These are phyloP conservation scores for Heteromormyrus szaboi DNA, from an alignment of 2,797 vertebrate species.

Conservation along the genomic window DNA sequence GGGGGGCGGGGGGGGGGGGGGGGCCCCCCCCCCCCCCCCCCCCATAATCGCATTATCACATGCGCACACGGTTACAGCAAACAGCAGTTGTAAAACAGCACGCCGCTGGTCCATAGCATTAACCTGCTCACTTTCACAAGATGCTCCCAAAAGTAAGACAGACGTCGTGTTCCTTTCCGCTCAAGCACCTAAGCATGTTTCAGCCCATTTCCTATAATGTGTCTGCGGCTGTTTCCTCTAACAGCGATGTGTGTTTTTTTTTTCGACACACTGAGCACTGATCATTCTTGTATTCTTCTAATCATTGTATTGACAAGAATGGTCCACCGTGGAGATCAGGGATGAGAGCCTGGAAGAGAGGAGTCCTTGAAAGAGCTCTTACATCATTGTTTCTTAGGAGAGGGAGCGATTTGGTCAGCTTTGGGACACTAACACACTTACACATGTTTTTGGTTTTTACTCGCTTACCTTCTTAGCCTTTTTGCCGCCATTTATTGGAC, in stretches of 20 bases:
- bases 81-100: neutral
- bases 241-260: neutral
- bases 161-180: neutral
- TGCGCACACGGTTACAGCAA: neutral
- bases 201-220: neutral
- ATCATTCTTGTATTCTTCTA: neutral
- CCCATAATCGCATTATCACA: neutral
- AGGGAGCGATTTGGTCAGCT: neutral
- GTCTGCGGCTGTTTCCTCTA: neutral
- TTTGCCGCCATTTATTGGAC: neutral
- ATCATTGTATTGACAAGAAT: neutral
- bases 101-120: neutral
- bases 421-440: neutral
- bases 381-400: neutral
- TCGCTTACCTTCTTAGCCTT: neutral
- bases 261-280: neutral
- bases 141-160: neutral
- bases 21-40: neutral
- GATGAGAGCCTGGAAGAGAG: neutral
- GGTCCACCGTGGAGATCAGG: neutral
- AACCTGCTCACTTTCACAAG: neutral
- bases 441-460: neutral
- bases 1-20: too few species aligned
- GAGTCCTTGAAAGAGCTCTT: neutral
- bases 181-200: neutral